Conservation (phyloP, 2,888 invertebrate genomes). For the Electrophaes corylata region DNA sequence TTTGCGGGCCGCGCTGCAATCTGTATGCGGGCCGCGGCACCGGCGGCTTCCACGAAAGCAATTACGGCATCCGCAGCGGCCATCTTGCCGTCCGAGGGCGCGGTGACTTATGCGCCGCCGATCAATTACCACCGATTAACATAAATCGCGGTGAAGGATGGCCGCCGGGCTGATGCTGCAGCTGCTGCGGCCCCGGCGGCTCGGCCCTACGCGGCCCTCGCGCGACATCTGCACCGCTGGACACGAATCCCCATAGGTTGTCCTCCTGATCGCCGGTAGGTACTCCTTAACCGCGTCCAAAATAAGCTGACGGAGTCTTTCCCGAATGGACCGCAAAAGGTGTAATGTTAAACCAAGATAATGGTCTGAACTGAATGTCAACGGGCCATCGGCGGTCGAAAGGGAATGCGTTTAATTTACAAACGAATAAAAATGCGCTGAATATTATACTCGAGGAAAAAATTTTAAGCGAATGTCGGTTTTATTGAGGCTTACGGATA, state of each 20-base stretch:
- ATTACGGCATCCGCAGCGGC: slow-evolving; percentile 79
- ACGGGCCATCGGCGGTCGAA: no score
- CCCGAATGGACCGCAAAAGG: no score
- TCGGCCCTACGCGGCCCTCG: not conserved
- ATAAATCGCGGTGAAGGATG: slow-evolving; percentile 47
- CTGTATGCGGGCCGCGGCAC: slow-evolving; percentile 59
- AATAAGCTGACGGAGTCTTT: no score
- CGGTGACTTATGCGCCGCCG: slow-evolving; percentile 53
- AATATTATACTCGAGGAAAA: not conserved
- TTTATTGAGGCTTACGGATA: no score
- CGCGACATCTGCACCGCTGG: no score
- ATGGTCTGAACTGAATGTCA: no score
- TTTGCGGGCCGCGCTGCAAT: slow-evolving; percentile 65
- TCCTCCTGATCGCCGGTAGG: no score
- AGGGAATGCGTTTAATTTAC: not conserved
- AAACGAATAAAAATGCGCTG: not conserved
- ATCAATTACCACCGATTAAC: slow-evolving; percentile 69
- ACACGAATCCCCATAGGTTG: no score
- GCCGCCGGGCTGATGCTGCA: not conserved
- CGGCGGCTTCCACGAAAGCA: slow-evolving; percentile 70
- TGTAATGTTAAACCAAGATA: no score
- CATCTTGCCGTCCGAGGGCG: slow-evolving; percentile 60
- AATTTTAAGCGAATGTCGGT: not conserved
- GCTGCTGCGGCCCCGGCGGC: no score
- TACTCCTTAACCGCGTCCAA: no score